phyloP scores from a whole-genome alignment of 2,113 vertebrate genomes.

The Casuarius casuarius region DNA sequence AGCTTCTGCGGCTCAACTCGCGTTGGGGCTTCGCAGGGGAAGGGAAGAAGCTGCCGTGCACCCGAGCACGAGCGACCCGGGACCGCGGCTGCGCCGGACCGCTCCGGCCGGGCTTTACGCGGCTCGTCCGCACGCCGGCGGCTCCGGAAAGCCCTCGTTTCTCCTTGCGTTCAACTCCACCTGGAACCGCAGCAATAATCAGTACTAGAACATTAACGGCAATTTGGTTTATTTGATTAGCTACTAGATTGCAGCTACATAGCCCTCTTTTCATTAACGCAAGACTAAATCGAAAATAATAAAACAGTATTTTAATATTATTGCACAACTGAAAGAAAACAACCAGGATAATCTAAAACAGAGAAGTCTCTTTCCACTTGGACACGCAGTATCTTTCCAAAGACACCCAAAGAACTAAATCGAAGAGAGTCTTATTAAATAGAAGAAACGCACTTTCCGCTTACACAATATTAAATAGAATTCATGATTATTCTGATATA shows the following conservation, averaged over 20 bases:
- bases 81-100: background rate
- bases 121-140: background rate
- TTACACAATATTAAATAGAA: too few species aligned
- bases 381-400: background rate
- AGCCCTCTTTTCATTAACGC: slow-evolving; percentile 67
- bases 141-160: slow-evolving; percentile 16
- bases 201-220: slow-evolving; percentile 23
- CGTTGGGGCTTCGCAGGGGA: background rate
- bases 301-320: slow-evolving; percentile 29
- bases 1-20: background rate
- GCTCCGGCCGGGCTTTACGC: background rate
- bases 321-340: background rate
- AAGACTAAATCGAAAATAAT: slow-evolving; percentile 65
- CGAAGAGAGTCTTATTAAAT: too few species aligned
- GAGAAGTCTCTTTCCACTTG: background rate
- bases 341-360: background rate
- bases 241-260: slow-evolving; percentile 29
- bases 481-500: background rate
- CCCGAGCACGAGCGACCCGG: rapidly evolving
- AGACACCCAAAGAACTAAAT: background rate
- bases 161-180: slow-evolving; percentile 3
- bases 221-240: slow-evolving; percentile 70
- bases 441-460: too few species aligned
- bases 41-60: background rate
- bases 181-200: slow-evolving; percentile 30